phyloP scores from a whole-genome alignment of 2,113 vertebrate species.

The Rhombomys opimus region DNA sequence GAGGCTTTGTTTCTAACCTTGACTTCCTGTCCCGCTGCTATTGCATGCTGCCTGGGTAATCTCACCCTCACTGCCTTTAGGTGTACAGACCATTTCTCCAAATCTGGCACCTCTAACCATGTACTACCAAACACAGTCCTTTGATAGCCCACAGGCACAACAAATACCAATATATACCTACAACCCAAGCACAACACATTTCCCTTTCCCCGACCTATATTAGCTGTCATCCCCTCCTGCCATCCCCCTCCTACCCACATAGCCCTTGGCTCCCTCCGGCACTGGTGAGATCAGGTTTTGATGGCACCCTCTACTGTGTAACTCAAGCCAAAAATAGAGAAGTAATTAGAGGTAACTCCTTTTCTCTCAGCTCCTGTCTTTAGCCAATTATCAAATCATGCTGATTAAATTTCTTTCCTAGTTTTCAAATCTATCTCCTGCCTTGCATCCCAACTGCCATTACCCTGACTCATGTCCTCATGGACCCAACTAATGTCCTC shows the following conservation, averaged over 20 bases:
- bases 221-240: neutral
- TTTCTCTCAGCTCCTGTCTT: neutral
- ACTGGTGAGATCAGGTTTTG: neutral
- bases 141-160: neutral
- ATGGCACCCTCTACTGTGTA: conserved; percentile 12
- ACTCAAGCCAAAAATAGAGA: conserved; percentile 38
- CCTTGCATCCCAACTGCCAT: neutral
- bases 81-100: neutral
- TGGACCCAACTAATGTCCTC: neutral
- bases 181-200: neutral
- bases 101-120: neutral
- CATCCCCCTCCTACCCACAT: neutral
- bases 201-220: neutral
- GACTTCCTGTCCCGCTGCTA: neutral
- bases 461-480: neutral
- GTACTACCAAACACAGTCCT: neutral
- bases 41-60: neutral
- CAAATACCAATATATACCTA: neutral
- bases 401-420: neutral
- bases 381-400: conserved; percentile 24
- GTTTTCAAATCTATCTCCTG: neutral
- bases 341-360: neutral
- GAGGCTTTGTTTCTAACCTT: neutral
- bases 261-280: neutral
- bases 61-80: neutral